Conservation (phyloP, 2,113 vertebrate genomes). For the Tragelaphus buxtoni region DNA sequence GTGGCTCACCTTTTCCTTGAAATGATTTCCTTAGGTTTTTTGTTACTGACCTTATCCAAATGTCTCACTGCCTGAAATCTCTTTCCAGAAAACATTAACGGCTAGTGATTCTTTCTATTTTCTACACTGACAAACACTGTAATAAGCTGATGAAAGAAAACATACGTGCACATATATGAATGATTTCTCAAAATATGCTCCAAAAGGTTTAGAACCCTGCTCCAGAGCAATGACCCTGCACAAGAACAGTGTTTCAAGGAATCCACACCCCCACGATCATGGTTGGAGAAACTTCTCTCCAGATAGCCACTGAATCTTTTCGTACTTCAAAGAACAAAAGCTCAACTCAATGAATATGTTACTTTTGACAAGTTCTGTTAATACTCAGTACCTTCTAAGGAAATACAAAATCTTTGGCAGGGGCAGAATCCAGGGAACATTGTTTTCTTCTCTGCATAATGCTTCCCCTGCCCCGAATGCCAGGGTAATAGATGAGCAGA, state of each 20-base stretch:
- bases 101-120: background rate
- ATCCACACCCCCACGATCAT: background rate
- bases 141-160: constrained; percentile 13
- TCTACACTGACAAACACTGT: background rate
- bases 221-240: background rate
- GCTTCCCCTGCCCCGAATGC: background rate
- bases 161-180: background rate
- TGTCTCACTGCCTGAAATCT: background rate
- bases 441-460: constrained; percentile 24
- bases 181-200: background rate
- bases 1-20: background rate
- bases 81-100: background rate
- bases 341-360: constrained; percentile 3
- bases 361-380: constrained; percentile 34
- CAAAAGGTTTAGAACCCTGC: background rate
- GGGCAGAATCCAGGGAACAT: background rate
- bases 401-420: background rate
- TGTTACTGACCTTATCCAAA: background rate
- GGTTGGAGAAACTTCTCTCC: background rate
- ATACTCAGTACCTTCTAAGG: constrained; percentile 18
- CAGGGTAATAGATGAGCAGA: background rate
- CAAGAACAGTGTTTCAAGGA: background rate
- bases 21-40: background rate
- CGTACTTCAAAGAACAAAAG: background rate
- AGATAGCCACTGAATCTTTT: background rate